phyloP scores from a whole-genome alignment of 2,113 vertebrate species.

The Candoia aspera region DNA sequence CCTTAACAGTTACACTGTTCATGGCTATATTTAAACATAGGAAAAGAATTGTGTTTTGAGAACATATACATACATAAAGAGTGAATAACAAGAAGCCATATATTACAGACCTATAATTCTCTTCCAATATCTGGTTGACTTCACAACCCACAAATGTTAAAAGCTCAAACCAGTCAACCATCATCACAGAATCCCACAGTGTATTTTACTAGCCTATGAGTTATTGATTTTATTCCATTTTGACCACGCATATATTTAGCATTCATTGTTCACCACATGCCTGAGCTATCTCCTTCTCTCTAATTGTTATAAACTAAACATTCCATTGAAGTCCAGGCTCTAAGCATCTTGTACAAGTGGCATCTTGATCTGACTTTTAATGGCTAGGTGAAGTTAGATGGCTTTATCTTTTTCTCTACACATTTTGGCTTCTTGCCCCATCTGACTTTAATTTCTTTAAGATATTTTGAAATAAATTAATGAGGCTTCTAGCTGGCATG shows the following conservation, averaged over 20 bases:
- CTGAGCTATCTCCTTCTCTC: not conserved
- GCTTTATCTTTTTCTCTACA: not conserved
- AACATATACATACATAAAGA: not conserved
- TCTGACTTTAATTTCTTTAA: not conserved
- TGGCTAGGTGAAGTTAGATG: not conserved
- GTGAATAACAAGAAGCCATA: not conserved
- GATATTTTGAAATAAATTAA: not conserved
- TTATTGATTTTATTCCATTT: conserved; percentile 19
- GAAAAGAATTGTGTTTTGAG: conserved; percentile 21
- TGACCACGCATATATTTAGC: not conserved
- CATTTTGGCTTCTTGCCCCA: no score
- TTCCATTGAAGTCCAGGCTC: not conserved
- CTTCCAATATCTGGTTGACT: not conserved
- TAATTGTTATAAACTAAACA: not conserved
- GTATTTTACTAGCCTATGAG: not conserved
- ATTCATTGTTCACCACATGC: not conserved
- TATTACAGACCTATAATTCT: conserved; percentile 15
- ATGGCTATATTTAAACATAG: not conserved
- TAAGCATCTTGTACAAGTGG: not conserved
- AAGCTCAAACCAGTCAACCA: not conserved
- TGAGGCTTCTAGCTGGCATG: not conserved
- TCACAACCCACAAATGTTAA: conserved; percentile 9
- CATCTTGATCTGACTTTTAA: not conserved
- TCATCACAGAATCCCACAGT: not conserved
- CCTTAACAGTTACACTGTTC: conserved; percentile 12